These are phyloP conservation scores for Hiodon alosoides DNA, from an alignment of 2,113 vertebrate species.

Conservation along the genomic window DNA sequence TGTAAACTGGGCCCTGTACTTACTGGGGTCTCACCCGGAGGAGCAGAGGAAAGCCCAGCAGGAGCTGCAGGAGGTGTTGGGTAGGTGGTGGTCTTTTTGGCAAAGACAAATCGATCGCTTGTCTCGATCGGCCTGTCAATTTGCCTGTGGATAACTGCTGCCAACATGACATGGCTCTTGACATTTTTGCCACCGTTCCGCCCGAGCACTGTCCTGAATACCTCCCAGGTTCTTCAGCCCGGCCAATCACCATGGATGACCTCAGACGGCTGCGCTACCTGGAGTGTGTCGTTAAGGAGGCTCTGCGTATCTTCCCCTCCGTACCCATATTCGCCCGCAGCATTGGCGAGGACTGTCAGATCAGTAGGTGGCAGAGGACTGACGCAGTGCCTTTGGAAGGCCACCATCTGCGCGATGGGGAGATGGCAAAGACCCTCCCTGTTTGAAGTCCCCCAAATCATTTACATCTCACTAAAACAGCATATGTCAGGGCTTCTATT, in stretches of 20 bases:
- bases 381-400: not conserved
- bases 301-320: conserved; percentile 71
- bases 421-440: conserved; percentile 11
- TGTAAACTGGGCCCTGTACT: conserved; percentile 68
- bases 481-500: conserved; percentile 30
- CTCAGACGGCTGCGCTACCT: conserved; percentile 73
- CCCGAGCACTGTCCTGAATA: not conserved
- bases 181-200: not conserved
- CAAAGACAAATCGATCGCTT: not conserved
- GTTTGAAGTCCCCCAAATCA: conserved; percentile 21
- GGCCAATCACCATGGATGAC: conserved; percentile 57
- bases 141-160: not conserved
- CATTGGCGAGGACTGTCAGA: conserved; percentile 62
- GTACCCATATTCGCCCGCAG: conserved; percentile 71
- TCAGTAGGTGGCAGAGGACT: conserved; percentile 57
- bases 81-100: conserved; percentile 42
- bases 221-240: conserved; percentile 54
- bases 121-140: not conserved
- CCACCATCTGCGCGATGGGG: not conserved
- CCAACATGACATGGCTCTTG: too few relatives aligned
- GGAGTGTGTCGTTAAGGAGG: conserved; percentile 78
- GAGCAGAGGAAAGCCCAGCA: conserved; percentile 62
- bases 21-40: conserved; percentile 69
- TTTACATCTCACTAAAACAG: conserved; percentile 24
- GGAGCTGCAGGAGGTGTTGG: conserved; percentile 72